Base-by-base conservation (phyloP, 2,888 invertebrate species). In the Teleogryllus oceanicus region DNA sequence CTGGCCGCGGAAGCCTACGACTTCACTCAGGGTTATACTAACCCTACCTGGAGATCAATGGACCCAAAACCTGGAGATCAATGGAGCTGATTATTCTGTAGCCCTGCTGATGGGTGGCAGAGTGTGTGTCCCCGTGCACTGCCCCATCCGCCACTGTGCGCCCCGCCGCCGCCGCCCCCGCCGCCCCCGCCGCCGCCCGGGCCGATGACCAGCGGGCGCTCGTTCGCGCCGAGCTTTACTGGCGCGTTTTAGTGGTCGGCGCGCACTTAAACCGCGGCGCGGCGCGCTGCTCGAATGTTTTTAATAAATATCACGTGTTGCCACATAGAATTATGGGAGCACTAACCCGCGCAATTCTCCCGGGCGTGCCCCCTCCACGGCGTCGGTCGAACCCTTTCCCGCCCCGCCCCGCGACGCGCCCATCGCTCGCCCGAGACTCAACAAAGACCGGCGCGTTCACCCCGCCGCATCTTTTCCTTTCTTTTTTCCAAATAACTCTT, bases 401-500 rank as follows among this genome's bases (percentile, higher is more conserved):
- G 13, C 62, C 62, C 62, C 62, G 21, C 62, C 3, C 62, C n/a
- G n/a, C 62, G 16, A 18, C n/a, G 62, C 62, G 4, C 10, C 62
- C 1, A 62, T 13, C 62, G n/a, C 37, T 5, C 37, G 62, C 62
- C 62, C 16, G 13, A 18, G 62, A 10, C 62, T 62, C 62, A 62
- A 62, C 62, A 62, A 62, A 62, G 62, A 62, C 16, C n/a, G 16
- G 62, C 12, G n/a, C 62, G 62, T 62, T 62, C 62, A 62, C 62
- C 62, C n/a, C 1, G 62, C 13, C 62, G 62, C 37, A 62, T 62
- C 62, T 62, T 62, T 62, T 62, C n/a, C 62, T 1, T 62, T 62
- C 62, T n/a, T 62, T 62, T 62, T 62, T 62, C 62, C 62, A 62
- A 62, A 62, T 62, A 62, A 62, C 62, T 62, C 62, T 62, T 62